Evolutionary conservation across 1,140 invertebrate genomes (phyloP), one percentile per base, ranked within the genome.

Genomic region (Telenomus remus): DNA sequence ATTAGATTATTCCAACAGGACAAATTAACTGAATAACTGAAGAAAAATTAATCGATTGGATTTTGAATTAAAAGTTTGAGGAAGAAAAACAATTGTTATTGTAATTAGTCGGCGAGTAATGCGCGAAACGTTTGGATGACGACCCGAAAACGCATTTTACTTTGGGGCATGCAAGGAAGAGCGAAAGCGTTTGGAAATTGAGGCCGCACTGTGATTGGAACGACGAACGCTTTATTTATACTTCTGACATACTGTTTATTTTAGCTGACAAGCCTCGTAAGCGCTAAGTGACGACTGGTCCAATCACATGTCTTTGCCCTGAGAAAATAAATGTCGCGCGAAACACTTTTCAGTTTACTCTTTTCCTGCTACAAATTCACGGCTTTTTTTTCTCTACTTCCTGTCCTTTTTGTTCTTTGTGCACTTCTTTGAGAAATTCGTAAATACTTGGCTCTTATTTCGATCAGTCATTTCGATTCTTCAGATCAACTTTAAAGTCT

Each of bases 231-330:
- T 82, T 84, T 86, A 86, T 86, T 85, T 86, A 84, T 84, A 82
- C 78, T 80, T 79, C 63, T 83, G 83, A 83, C 82, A 85, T 83
- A 82, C 82, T 84, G 84, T 86, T 86, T 86, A 85, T 82, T 86
- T 86, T 85, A 81, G 84, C 82, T 82, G 80, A 81, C 80, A 77
- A 53, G 70, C 63, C 69, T 73, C 60, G 57, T 61, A 60, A 66
- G 72, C 77, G 42, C 42, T 71, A 79, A 82, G 77, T 80, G 79
- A 83, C 78, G 77, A 80, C 68, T 66, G 34, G 47, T 60, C 61
- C 73, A 70, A 59, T 72, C 75, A 73, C 69, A 48, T 63, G 63
- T 54, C 61, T 76, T 65, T 56, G 12, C 50, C 7, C 46, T 47
- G 43, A 47, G 56, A 66, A 74, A 74, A 71, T 71, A 71, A 74